These are phyloP conservation scores for Caenorhabditis latens DNA, from an alignment of 1,140 invertebrate genomes.

Conservation along the genomic window DNA sequence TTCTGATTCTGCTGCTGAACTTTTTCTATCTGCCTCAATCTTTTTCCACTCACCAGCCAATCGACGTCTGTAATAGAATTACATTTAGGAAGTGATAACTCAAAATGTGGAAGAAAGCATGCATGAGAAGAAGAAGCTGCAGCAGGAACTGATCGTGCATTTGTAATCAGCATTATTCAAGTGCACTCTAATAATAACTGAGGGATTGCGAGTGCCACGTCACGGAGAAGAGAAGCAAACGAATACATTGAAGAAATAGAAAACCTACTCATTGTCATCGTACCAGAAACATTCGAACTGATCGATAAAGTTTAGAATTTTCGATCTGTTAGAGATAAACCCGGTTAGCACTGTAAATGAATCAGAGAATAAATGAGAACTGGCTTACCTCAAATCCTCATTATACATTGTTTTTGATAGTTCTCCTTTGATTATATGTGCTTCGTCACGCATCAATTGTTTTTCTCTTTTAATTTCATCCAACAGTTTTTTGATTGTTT, in stretches of 20 bases:
- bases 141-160: slow-evolving; percentile 7
- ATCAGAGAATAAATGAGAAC: not conserved
- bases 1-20: slow-evolving; percentile 39
- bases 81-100: not conserved
- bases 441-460: slow-evolving; percentile 60
- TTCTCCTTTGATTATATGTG: slow-evolving; percentile 63
- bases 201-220: slow-evolving; percentile 31
- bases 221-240: slow-evolving; percentile 32
- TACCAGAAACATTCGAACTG: slow-evolving; percentile 62
- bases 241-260: not conserved
- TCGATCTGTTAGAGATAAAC: slow-evolving; percentile 56
- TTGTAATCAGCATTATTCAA: not conserved
- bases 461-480: slow-evolving; percentile 58
- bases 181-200: not conserved
- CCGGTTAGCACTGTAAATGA: slow-evolving; percentile 13
- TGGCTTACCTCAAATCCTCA: slow-evolving; percentile 58
- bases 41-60: slow-evolving; percentile 48
- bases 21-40: slow-evolving; percentile 34
- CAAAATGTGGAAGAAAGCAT: not conserved
- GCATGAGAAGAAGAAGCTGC: not conserved
- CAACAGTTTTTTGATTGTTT: slow-evolving; percentile 56
- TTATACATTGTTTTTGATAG: slow-evolving; percentile 62
- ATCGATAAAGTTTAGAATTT: slow-evolving; percentile 63
- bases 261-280: slow-evolving; percentile 61
- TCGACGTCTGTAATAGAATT: not conserved